Evolutionary conservation across 1,140 invertebrate species (phyloP).

Genomic region (Idris sp.): DNA sequence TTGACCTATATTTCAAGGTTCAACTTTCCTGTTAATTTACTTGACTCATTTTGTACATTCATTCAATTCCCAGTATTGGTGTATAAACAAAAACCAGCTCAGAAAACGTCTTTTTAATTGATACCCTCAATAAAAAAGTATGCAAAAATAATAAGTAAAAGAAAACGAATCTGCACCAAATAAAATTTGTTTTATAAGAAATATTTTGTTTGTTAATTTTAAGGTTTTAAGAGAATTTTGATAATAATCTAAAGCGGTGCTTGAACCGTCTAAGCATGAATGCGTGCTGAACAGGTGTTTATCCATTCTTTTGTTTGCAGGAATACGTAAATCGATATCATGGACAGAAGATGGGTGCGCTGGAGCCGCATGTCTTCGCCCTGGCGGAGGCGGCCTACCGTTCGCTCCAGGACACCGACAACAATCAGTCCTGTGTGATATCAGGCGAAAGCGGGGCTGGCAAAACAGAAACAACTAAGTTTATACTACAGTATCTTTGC

Average conservation of each 20-base stretch:
- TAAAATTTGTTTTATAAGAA: too few species aligned
- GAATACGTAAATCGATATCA: slow-evolving; percentile 89
- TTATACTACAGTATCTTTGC: slow-evolving; percentile 96
- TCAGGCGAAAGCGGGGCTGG: slow-evolving; percentile 98
- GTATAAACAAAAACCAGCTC: too few species aligned
- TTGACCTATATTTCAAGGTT: too few species aligned
- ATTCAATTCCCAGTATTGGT: too few species aligned
- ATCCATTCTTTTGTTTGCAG: slow-evolving; percentile 77
- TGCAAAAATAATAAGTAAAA: too few species aligned
- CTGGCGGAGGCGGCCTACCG: slow-evolving; percentile 92
- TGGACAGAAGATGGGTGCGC: slow-evolving; percentile 87
- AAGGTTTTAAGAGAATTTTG: too few species aligned
- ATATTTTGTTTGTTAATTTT: too few species aligned
- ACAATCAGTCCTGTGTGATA: slow-evolving; percentile 95
- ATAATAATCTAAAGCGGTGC: slow-evolving; percentile 39
- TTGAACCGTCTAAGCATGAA: slow-evolving; percentile 41
- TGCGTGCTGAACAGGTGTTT: slow-evolving; percentile 45
- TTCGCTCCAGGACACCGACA: slow-evolving; percentile 81
- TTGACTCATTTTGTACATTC: too few species aligned
- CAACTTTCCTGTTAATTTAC: too few species aligned
- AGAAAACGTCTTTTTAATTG: too few species aligned
- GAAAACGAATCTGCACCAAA: too few species aligned
- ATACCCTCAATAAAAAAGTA: too few species aligned
- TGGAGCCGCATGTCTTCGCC: slow-evolving; percentile 94
- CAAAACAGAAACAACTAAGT: slow-evolving; percentile 97